Evolutionary conservation across 2,113 vertebrate genomes (phyloP).

Genomic region (Pseudois nayaur): DNA sequence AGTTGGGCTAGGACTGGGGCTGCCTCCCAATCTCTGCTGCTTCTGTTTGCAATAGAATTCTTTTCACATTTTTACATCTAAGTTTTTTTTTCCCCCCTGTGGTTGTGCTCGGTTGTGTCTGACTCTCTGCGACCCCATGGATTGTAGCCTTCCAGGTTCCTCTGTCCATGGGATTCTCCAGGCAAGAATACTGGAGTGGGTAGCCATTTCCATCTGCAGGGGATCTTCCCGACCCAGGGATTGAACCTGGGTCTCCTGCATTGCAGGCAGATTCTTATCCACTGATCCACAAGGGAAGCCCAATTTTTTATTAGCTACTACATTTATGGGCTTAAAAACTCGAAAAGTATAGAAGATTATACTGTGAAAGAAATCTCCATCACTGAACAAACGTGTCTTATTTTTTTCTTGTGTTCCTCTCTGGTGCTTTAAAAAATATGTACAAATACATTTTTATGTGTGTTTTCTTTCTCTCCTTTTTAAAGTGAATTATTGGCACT

Average conservation of each 20-base stretch:
- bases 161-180: not conserved
- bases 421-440: not conserved
- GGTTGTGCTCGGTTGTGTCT: not conserved
- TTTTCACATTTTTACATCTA: not conserved
- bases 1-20: not conserved
- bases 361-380: not conserved
- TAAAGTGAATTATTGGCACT: not conserved
- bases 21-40: not conserved
- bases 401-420: not conserved
- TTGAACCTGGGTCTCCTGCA: not conserved
- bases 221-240: not conserved
- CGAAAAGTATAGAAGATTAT: not conserved
- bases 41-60: not conserved
- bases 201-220: not conserved
- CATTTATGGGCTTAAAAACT: not conserved
- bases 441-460: not conserved
- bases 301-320: not conserved
- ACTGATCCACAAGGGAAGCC: not conserved
- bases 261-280: not conserved
- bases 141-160: not conserved
- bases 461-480: not conserved
- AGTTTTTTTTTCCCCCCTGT: not conserved
- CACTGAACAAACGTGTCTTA: not conserved
- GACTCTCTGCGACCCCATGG: accelerated
- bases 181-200: not conserved